A percentile compares a stretch with the other conserved stretches of the same genome.
phyloP scores from a whole-genome alignment of 2,797 vertebrate species.

The Gastrophryne carolinensis region DNA sequence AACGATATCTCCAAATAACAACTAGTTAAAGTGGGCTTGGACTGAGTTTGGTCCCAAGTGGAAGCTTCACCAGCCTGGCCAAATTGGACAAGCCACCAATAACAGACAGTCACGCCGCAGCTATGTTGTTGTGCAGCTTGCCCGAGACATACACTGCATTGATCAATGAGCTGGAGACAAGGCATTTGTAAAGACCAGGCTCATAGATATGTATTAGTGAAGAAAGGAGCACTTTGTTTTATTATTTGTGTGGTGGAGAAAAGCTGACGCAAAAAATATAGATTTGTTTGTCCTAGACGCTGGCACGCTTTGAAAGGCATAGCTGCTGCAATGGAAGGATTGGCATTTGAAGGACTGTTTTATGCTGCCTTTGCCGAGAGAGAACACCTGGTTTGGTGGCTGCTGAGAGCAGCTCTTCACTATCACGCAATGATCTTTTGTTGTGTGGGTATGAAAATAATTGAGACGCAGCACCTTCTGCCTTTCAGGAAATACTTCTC shows the following conservation, averaged over 20 bases:
- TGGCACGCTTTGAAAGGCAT: too few species aligned
- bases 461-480: constrained; percentile 50
- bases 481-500: constrained; percentile 52
- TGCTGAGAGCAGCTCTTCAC: constrained; percentile 64
- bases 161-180: too few species aligned
- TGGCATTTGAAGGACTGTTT: constrained; percentile 68
- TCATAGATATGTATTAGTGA: too few species aligned
- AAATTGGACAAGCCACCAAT: too few species aligned
- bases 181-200: too few species aligned
- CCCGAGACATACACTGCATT: too few species aligned
- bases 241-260: constrained; percentile 43
- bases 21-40: too few species aligned
- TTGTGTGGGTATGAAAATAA: constrained; percentile 62
- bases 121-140: too few species aligned
- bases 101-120: too few species aligned
- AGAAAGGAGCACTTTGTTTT: constrained; percentile 33
- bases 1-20: too few species aligned
- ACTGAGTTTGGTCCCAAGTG: too few species aligned
- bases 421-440: constrained; percentile 61
- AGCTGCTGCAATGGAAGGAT: constrained; percentile 66
- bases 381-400: constrained; percentile 65
- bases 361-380: constrained; percentile 56
- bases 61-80: too few species aligned
- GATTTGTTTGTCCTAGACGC: constrained; percentile 57
- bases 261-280: constrained; percentile 59